Base-by-base conservation (phyloP, 2,797 vertebrate genomes). In the Urocyon cinereoargenteus region DNA sequence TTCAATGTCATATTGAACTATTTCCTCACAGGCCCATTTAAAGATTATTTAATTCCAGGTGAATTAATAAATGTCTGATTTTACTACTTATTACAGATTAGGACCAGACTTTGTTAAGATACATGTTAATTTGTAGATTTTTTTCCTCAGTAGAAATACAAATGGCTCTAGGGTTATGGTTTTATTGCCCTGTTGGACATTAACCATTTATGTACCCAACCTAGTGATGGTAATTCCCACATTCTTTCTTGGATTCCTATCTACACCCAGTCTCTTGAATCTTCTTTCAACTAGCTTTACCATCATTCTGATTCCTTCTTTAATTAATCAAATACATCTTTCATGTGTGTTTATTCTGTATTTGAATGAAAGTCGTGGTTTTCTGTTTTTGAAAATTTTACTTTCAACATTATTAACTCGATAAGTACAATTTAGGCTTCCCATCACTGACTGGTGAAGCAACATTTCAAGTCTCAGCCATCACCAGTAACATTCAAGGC, bases 51-150 rank as follows among this genome's bases (percentile, higher is more conserved):
- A 82, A 91, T 70, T 82, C 59, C 59, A 89, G 22, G 15, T 84
- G 28, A 91, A 49, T 78, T 79, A 78, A 92, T 72, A 94, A 66
- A 49, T 51, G 28, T 73, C 34, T 86, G 16, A 78, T 53, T 91
- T 97, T 78, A 79, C 4, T 55, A 78, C 86, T 96, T 86, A 79
- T 86, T 92, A 90, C 21, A 40, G 45, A 86, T 70, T 40, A 93
- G 26, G 18, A 31, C 6, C 53, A 89, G 45, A 88, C 12, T 90
- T 28, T 81, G 18, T 34, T 49, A 61, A 91, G 45, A 53, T 45
- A 51, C 16, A 81, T 14, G 1, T 91, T 88, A 45, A 86, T 66
- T 86, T 91, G 13, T 28, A 96, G 31, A 16, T 51, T 40, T 45
- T 5, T 62, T 36, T n/a, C 13, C 14, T 45, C 82, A 91, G 40